Conservation (phyloP, 1,140 invertebrate species). For the Zaprionus gabonicus region DNA sequence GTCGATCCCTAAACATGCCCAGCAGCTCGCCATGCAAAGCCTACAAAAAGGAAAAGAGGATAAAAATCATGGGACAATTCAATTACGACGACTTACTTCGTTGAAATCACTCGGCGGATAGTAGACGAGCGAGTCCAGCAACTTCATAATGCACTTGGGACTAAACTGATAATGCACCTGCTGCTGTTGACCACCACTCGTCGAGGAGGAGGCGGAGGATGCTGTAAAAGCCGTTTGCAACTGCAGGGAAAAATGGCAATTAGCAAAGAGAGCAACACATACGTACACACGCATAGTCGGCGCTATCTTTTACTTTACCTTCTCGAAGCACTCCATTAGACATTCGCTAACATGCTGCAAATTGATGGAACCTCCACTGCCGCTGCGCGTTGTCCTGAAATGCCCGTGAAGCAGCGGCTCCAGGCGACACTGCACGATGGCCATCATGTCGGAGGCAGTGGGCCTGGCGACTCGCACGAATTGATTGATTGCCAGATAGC, state of each 20-base stretch:
- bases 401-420: conserved; percentile 68
- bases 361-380: conserved; percentile 43
- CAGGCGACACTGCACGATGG: conserved; percentile 75
- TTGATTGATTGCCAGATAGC: conserved; percentile 80
- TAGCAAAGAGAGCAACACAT: background rate
- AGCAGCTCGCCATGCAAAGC: conserved; percentile 90
- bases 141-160: conserved; percentile 81
- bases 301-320: conserved; percentile 52
- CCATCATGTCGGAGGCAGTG: conserved; percentile 73
- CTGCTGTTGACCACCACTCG: conserved; percentile 46
- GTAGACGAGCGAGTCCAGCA: conserved; percentile 65
- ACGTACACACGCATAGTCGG: no score
- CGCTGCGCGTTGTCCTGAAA: conserved; percentile 48
- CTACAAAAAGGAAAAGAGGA: conserved; percentile 73
- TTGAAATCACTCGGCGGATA: conserved; percentile 77
- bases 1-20: conserved; percentile 91
- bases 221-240: conserved; percentile 62
- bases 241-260: conserved; percentile 44
- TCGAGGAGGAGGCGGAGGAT: background rate
- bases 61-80: background rate
- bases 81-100: conserved; percentile 59
- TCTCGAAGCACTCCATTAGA: conserved; percentile 78
- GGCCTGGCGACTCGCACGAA: conserved; percentile 71
- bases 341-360: conserved; percentile 72
- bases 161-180: conserved; percentile 82